These are phyloP conservation scores for Chaetoderma sp. DNA, from an alignment of 2,888 invertebrate species.

Conservation along the genomic window DNA sequence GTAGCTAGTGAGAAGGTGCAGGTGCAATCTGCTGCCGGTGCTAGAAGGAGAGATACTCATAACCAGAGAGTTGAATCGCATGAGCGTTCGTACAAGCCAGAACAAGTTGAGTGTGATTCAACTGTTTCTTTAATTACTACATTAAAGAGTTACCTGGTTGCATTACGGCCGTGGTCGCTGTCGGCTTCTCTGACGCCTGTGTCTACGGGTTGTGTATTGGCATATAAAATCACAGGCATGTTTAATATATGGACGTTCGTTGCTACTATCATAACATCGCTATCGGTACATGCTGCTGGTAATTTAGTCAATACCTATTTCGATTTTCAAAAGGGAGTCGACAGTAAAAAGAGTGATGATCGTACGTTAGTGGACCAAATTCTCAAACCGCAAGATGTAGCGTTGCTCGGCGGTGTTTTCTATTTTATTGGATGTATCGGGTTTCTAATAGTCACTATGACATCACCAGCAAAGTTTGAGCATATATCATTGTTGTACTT, in stretches of 20 bases:
- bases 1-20: too few species aligned
- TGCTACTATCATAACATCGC: slow-evolving; percentile 85
- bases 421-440: slow-evolving; percentile 89
- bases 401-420: slow-evolving; percentile 87
- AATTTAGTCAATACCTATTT: slow-evolving; percentile 97
- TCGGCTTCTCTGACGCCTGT: slow-evolving; percentile 93
- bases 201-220: slow-evolving; percentile 87
- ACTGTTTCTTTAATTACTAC: too few species aligned
- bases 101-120: too few species aligned
- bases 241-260: slow-evolving; percentile 81
- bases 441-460: slow-evolving; percentile 80
- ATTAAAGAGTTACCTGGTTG: slow-evolving; percentile 71
- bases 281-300: slow-evolving; percentile 94
- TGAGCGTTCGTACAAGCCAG: too few species aligned
- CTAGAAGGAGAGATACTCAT: too few species aligned
- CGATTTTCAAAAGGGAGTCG: slow-evolving; percentile 93
- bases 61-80: too few species aligned
- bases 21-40: too few species aligned
- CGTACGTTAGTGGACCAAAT: slow-evolving; percentile 94
- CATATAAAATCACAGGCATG: slow-evolving; percentile 80
- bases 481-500: slow-evolving; percentile 94
- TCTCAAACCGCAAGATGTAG: slow-evolving; percentile 84
- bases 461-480: slow-evolving; percentile 94
- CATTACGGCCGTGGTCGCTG: slow-evolving; percentile 93
- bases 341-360: slow-evolving; percentile 88